A percentile compares a stretch with the other conserved stretches of the same genome.
These are phyloP conservation scores for Meloe dianella DNA, from an alignment of 2,888 invertebrate genomes.

Conservation along the genomic window DNA sequence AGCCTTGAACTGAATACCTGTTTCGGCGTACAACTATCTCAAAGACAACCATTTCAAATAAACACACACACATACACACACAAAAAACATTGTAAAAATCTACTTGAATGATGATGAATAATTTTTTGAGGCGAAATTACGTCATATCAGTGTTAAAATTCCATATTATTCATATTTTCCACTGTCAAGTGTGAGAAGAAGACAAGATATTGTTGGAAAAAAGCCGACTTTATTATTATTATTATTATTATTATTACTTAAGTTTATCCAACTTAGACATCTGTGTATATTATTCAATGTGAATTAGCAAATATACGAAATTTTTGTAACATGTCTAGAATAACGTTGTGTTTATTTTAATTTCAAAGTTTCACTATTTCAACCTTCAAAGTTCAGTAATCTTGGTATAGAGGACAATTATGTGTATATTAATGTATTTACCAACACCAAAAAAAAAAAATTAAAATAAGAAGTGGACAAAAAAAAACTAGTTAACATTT, in stretches of 20 bases:
- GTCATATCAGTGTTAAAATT: background rate
- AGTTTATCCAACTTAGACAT: slow-evolving; percentile 11
- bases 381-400: slow-evolving; percentile 8
- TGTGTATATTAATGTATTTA: background rate
- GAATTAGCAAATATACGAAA: slow-evolving; percentile 12
- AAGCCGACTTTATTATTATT: slow-evolving; percentile 5
- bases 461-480: background rate
- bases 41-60: background rate
- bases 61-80: too few relatives aligned
- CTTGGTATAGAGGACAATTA: slow-evolving; percentile 4
- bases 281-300: slow-evolving; percentile 13
- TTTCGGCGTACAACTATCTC: slow-evolving; percentile 8
- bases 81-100: too few relatives aligned
- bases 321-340: slow-evolving; percentile 13
- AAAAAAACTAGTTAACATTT: background rate
- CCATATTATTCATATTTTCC: slow-evolving; percentile 7
- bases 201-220: background rate
- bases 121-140: background rate
- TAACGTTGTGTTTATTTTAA: background rate
- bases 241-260: slow-evolving; percentile 4
- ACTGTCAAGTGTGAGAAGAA: background rate
- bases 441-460: background rate
- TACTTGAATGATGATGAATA: background rate
- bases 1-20: slow-evolving; percentile 30
- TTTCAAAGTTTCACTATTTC: background rate